These are phyloP conservation scores for Gymnobelideus leadbeateri DNA, from an alignment of 2,113 vertebrate genomes.

Conservation along the genomic window DNA sequence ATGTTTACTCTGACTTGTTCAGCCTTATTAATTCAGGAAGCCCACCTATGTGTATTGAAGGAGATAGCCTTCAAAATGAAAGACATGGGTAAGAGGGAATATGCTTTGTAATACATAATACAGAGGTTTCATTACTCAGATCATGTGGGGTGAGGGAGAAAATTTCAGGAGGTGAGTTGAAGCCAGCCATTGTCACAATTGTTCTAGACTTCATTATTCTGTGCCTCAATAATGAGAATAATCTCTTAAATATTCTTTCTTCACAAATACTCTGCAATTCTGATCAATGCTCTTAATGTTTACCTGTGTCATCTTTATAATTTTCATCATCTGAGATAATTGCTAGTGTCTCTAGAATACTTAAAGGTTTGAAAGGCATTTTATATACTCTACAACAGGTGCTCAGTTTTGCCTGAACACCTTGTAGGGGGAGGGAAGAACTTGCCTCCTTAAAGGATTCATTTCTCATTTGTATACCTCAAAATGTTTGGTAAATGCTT, in stretches of 20 bases:
- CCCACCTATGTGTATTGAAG: background rate
- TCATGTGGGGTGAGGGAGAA: background rate
- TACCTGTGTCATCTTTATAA: background rate
- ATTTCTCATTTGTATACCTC: background rate
- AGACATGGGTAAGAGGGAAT: background rate
- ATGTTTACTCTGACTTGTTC: background rate
- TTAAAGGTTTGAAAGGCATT: background rate
- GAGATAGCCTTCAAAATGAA: background rate
- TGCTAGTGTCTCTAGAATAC: background rate
- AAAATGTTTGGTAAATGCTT: background rate
- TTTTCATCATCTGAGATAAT: background rate
- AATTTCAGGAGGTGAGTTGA: background rate
- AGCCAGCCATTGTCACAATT: background rate
- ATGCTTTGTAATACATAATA: background rate
- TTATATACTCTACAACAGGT: background rate
- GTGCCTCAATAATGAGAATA: background rate
- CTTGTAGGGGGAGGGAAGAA: background rate
- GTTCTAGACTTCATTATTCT: background rate
- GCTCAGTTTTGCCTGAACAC: background rate
- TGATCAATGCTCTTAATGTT: background rate
- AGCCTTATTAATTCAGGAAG: background rate
- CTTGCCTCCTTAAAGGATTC: background rate
- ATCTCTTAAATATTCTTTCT: background rate
- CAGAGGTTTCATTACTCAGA: background rate
- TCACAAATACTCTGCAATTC: background rate